Percentiles rank a stretch among this genome's conserved stretches.
Evolutionary conservation across 2,113 vertebrate species (phyloP).

Genomic region (Callionymus lyra): DNA sequence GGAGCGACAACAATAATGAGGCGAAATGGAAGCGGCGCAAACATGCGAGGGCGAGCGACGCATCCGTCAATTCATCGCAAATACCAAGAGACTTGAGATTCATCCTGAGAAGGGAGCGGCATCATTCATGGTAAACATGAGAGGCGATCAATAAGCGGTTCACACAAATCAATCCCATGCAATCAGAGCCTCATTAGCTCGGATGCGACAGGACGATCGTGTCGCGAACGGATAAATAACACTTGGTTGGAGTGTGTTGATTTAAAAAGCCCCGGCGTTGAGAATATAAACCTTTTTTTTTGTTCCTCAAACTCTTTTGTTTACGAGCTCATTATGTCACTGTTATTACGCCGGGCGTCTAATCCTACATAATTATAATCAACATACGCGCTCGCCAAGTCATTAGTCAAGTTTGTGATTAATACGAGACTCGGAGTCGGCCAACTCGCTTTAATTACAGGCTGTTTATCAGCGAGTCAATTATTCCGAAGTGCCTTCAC

Average conservation of each 20-base stretch:
- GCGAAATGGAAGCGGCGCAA: not conserved
- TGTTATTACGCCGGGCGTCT: not conserved
- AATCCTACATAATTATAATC: not conserved
- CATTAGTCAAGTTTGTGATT: slow-evolving; percentile 2
- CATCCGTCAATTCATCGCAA: slow-evolving; percentile 7
- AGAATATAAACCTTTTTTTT: too few relatives aligned
- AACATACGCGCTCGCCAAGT: not conserved
- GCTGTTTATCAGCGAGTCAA: slow-evolving; percentile 2
- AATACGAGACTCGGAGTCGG: not conserved
- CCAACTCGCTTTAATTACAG: slow-evolving; percentile 11
- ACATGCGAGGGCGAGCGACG: not conserved
- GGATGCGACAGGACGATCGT: slow-evolving; percentile 5
- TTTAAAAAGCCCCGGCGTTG: too few relatives aligned
- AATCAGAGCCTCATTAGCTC: slow-evolving; percentile 22
- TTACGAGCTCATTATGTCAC: slow-evolving; percentile 1
- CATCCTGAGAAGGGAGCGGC: slow-evolving; percentile 11
- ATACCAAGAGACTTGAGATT: not conserved
- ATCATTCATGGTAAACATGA: slow-evolving; percentile 11
- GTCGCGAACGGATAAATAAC: too few relatives aligned
- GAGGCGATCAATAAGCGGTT: slow-evolving; percentile 30
- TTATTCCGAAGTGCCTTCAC: not conserved
- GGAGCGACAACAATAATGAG: not conserved
- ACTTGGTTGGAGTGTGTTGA: too few relatives aligned
- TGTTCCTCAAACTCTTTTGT: not conserved
- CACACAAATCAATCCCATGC: slow-evolving; percentile 29